These are phyloP conservation scores for Aplocera efformata DNA, from an alignment of 2,888 invertebrate genomes.

Conservation along the genomic window DNA sequence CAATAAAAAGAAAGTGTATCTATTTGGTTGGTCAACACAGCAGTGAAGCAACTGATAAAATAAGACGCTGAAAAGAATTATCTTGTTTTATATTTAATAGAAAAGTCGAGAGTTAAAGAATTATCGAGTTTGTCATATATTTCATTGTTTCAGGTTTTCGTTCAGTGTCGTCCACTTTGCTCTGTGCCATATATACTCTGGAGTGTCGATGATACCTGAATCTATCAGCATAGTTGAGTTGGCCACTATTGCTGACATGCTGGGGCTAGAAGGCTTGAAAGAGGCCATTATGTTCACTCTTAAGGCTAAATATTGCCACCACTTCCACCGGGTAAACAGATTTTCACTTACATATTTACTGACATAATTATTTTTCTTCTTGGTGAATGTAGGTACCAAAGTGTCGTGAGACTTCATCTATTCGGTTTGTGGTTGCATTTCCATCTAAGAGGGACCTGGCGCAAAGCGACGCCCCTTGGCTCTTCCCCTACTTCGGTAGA, in stretches of 20 bases:
- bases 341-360: neutral
- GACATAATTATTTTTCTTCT: neutral
- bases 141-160: constrained; percentile 82
- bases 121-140: constrained; percentile 1
- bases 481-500: too few species aligned
- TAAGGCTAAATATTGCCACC: constrained; percentile 94
- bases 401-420: too few species aligned
- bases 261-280: constrained; percentile 94
- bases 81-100: too few species aligned
- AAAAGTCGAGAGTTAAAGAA: too few species aligned
- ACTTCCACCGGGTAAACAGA: constrained; percentile 91
- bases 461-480: too few species aligned
- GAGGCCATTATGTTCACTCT: constrained; percentile 94
- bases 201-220: constrained; percentile 92
- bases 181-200: constrained; percentile 96
- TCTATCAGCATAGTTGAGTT: constrained; percentile 92
- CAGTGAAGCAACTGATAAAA: too few species aligned
- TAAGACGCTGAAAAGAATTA: too few species aligned
- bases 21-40: too few species aligned
- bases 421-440: too few species aligned
- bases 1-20: too few species aligned
- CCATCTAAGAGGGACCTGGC: too few species aligned
- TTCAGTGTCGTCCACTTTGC: constrained; percentile 94
- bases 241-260: constrained; percentile 93
- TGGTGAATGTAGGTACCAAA: too few species aligned